Base-by-base conservation (phyloP, 2,113 vertebrate species). In the Megaleporinus macrocephalus region DNA sequence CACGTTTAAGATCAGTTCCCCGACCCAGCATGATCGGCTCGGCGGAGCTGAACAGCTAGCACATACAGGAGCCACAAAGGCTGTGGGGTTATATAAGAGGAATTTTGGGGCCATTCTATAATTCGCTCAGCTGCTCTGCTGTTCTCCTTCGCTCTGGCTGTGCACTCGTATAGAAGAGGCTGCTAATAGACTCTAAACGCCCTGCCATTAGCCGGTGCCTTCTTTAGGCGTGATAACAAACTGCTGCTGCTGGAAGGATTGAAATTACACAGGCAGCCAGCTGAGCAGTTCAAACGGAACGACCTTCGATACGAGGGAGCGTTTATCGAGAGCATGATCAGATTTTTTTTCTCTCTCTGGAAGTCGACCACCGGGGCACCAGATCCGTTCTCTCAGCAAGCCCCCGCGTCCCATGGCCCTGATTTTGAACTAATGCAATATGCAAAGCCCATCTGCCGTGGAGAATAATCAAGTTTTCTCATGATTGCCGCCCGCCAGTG, bases 401-500 rank as follows among this genome's bases (percentile, higher is more conserved):
- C 59, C 66, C n/a, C 44, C 55, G 57, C 24, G 29, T 41, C 53
- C 59, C 69, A 73, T 77, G 36, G 51, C 69, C 44, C 61, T 75
- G 44, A 55, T 81, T 47, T 62, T 69, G n/a, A 57, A 57, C 68
- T 83, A 83, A 72, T 86, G 61, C 59, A 75, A 82, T 30, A 86
- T 72, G 81, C 59, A 80, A 68, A 78, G 59, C 14, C 73, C 51
- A 49, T 86, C 41, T 77, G 30, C 49, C 29, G 12, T 41, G 68
- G 33, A 51, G 44, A 75, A 12, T 74, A 61, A 81, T 78, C 36
- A 5, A 2, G 72, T 61, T 59, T 78, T 51, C 71, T 66, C n/a
- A 11, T 51, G 55, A 76, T 41, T 71, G 59, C n/a, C 63, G 7
- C 63, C 36, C 20, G 59, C 62, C 33, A 29, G 20, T 0, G 33